Percentiles rank a stretch among this genome's conserved stretches.
These are phyloP conservation scores for Cerceris ruficornis DNA, from an alignment of 2,888 invertebrate genomes.

Conservation along the genomic window DNA sequence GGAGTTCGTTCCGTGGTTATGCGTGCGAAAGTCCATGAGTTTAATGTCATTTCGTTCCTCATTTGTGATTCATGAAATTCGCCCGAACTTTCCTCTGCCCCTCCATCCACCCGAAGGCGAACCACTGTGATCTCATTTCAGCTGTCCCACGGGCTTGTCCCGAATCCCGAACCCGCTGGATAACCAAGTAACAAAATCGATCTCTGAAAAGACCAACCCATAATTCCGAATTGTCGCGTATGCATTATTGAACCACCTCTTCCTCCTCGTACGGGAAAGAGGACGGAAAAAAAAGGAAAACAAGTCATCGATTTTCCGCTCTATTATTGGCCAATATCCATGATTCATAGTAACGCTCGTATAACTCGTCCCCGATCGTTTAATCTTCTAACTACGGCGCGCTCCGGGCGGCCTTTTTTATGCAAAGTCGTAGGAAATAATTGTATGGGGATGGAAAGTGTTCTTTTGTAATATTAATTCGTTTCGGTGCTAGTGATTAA, in stretches of 20 bases:
- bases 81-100: constrained; percentile 62
- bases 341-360: too few relatives aligned
- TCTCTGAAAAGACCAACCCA: constrained; percentile 40
- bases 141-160: constrained; percentile 62
- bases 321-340: too few relatives aligned
- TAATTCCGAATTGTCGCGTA: constrained; percentile 37
- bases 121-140: constrained; percentile 69
- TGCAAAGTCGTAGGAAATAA: too few relatives aligned
- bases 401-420: neutral
- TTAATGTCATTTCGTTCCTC: constrained; percentile 72
- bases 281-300: too few relatives aligned
- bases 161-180: constrained; percentile 57
- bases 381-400: too few relatives aligned
- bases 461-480: too few relatives aligned
- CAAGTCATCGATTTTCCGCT: too few relatives aligned
- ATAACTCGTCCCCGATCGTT: too few relatives aligned
- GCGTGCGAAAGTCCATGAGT: constrained; percentile 67
- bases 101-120: constrained; percentile 56
- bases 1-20: constrained; percentile 55
- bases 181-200: constrained; percentile 63
- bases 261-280: too few relatives aligned
- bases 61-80: constrained; percentile 75
- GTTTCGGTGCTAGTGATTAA: too few relatives aligned
- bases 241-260: constrained; percentile 16
- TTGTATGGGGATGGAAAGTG: too few relatives aligned